Evolutionary conservation across 2,797 vertebrate genomes (phyloP), one percentile per base, ranked within the genome.

Genomic region (Pteronotus mesoamericanus): DNA sequence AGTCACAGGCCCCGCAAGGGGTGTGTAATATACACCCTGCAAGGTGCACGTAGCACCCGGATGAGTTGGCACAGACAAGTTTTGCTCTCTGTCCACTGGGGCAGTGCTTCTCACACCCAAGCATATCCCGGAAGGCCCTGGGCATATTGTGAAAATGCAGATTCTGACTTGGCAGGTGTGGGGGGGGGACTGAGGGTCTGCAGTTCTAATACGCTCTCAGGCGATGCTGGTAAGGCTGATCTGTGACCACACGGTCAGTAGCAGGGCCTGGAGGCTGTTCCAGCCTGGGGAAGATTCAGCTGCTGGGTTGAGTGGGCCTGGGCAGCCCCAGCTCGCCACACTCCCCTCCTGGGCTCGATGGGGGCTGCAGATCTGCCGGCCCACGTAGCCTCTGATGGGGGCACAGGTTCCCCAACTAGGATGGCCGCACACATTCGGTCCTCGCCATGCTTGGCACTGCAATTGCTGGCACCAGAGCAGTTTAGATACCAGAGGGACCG

Each of bases 21-120:
- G 22, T 1, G 19, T 32, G 26, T 61, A 11, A 0, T 8, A 4
- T 0, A 4, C 51, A 11, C 19, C 37, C 37, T 7, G 0, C 29
- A 14, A 2, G 11, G 2, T 7, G 1, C 0, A 0, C 0, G 1
- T 55, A 19, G 57, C 2, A 0, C 68, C 34, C 0, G 0, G 5
- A 10, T 16, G 19, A 22, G 16, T 0, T 0, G 0, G 29, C 57
- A 22, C 42, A 12, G 19, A 11, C 16, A 1, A 2, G 72, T n/a
- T 75, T 19, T 19, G 68, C 82, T 34, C 75, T 37, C 32, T 3
- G 12, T 44, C 29, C 19, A 5, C 26, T 0, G 21, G 39, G 16
- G 19, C 4, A 1, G 12, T 0, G 0, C 55, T 2, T 64, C 42
- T 26, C 46, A 22, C 11, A 1, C 10, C 2, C 0, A 18, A 22